Percentiles rank a stretch among this genome's conserved stretches.
These are phyloP conservation scores for Escarpia spicata DNA, from an alignment of 2,888 invertebrate species.

Conservation along the genomic window DNA sequence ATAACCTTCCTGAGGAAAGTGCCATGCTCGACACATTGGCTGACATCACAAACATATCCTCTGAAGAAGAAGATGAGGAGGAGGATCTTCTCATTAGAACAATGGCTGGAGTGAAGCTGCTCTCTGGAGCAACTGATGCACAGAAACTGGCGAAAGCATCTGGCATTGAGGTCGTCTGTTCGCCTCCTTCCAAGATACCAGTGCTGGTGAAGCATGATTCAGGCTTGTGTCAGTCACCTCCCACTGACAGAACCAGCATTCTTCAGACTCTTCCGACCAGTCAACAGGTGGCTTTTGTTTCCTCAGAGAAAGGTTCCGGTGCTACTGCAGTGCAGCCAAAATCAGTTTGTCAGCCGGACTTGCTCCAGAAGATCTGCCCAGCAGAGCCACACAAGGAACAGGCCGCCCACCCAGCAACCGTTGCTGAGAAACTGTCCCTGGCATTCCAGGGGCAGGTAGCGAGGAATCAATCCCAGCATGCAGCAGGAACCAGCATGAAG, in stretches of 20 bases:
- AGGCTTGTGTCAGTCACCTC: neutral
- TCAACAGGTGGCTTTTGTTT: neutral
- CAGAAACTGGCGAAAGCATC: neutral
- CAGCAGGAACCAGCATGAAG: conserved; percentile 18
- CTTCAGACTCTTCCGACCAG: neutral
- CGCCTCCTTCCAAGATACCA: conserved; percentile 6
- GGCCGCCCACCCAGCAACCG: neutral
- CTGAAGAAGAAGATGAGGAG: conserved; percentile 32
- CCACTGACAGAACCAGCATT: neutral
- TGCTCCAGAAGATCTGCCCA: neutral
- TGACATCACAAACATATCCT: conserved; percentile 34
- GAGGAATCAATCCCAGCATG: conserved; percentile 13
- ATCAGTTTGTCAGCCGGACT: neutral
- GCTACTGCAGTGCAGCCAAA: neutral
- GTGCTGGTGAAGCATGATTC: neutral
- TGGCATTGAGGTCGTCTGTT: neutral
- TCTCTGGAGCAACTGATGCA: neutral
- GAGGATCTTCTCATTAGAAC: conserved; percentile 22
- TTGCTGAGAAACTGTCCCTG: conserved; percentile 13
- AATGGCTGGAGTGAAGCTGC: conserved; percentile 6
- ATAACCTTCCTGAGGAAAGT: conserved; percentile 22
- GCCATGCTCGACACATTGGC: conserved; percentile 35
- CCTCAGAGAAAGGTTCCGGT: neutral
- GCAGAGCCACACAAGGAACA: neutral
- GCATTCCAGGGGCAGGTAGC: neutral